Conservation (phyloP, 1,140 invertebrate genomes). For the Heterodera schachtii region DNA sequence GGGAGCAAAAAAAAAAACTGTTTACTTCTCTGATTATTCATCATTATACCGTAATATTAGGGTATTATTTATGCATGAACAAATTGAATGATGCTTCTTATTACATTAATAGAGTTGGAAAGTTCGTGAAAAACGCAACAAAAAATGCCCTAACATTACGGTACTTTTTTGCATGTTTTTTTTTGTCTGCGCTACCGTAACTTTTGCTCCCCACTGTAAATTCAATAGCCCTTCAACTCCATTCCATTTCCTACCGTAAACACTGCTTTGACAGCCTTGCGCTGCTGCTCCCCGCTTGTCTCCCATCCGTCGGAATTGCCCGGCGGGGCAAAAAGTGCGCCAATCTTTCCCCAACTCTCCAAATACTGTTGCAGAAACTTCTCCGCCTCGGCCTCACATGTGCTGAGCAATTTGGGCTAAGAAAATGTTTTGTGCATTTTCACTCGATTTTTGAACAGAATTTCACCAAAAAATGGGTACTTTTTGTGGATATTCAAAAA, state of each 20-base stretch:
- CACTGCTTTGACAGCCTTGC: conserved; percentile 22
- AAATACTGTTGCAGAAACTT: conserved; percentile 43
- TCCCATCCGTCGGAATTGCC: neutral
- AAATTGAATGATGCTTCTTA: too few species aligned
- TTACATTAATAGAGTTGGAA: too few species aligned
- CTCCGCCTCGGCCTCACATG: conserved; percentile 44
- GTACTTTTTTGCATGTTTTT: too few species aligned
- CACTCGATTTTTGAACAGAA: too few species aligned
- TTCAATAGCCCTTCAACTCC: neutral
- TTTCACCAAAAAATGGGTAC: too few species aligned
- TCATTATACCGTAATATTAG: too few species aligned
- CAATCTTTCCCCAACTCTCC: conserved; percentile 32
- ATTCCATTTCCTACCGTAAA: conserved; percentile 17
- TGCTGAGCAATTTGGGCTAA: conserved; percentile 30
- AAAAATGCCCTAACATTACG: too few species aligned
- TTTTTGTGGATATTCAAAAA: too few species aligned
- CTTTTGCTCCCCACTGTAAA: neutral
- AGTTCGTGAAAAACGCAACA: conserved; percentile 13
- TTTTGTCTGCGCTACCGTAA: too few species aligned
- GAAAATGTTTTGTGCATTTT: neutral
- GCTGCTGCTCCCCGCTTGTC: conserved; percentile 16
- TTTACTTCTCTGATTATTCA: too few species aligned
- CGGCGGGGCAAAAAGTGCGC: neutral
- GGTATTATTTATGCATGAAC: too few species aligned
- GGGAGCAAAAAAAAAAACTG: too few species aligned